Evolutionary conservation across 1,140 invertebrate species (phyloP), one percentile per base, ranked within the genome.

Genomic region (Diuraphis noxia): DNA sequence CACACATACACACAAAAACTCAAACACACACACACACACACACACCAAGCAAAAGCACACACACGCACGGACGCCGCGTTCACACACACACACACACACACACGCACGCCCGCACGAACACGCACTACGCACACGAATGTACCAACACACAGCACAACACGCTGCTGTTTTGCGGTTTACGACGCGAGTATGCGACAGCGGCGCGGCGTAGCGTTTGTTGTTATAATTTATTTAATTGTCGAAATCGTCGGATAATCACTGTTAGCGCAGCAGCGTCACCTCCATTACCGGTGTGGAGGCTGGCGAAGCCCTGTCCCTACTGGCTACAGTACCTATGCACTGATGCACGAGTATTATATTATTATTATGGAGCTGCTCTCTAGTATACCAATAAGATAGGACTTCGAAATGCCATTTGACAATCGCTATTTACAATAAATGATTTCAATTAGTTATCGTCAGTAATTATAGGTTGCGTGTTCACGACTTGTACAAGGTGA

Each of bases 161-260:
- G 30, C 84, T 84, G 82, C 40, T 43, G 82, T n/a, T 43, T 85
- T 85, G 82, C 40, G 41, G 41, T 85, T 85, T 43, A 85, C 40
- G 82, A n/a, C n/a, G 30, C n/a, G 41, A 34, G 82, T 40, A 19
- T 19, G 40, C 43, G 84, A 46, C 84, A 21, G 84, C 84, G 19
- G 81, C 81, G 81, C 81, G 41, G 40, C 84, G 43, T n/a, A 30
- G 43, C 41, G 40, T 85, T 46, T 85, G n/a, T 85, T 85, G 84
- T 84, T n/a, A 43, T 46, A 36, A 43, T 84, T n/a, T 43, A 19
- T n/a, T 72, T 17, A n/a, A n/a, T 72, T n/a, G 30, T 72, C 0
- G 30, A 19, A 84, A 43, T 43, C 41, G 79, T 84, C 82, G 40
- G 43, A 30, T 84, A 84, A 84, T 84, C 82, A 84, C 25, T 84